A percentile compares a stretch with the other conserved stretches of the same genome.
Conservation (phyloP, 2,888 invertebrate species). For the Eumacrocentrus americanus region DNA sequence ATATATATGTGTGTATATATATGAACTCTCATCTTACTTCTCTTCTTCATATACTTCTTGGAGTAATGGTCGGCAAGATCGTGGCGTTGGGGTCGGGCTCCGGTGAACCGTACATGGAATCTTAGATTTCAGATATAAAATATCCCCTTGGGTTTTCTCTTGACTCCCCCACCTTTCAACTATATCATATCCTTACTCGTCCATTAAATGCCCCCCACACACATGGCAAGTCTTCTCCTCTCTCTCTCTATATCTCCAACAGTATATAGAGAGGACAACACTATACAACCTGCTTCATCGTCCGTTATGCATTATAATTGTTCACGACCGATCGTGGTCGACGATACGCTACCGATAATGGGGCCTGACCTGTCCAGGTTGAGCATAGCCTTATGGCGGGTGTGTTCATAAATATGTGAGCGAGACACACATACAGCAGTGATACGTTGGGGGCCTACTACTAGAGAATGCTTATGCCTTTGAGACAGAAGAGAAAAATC, state of each 20-base stretch:
- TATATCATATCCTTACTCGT: constrained; percentile 24
- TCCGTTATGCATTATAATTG: constrained; percentile 48
- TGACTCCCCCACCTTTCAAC: background rate
- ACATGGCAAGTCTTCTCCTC: constrained; percentile 35
- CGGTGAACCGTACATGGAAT: constrained; percentile 50
- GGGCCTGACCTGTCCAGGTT: constrained; percentile 28
- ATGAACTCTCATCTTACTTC: constrained; percentile 1
- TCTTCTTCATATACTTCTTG: constrained; percentile 18
- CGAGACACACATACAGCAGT: background rate
- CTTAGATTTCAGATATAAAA: constrained; percentile 45
- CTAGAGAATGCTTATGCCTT: too few species aligned
- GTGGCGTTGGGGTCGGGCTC: constrained; percentile 47
- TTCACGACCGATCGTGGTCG: constrained; percentile 39
- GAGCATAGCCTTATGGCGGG: constrained; percentile 21
- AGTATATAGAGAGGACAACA: too few species aligned
- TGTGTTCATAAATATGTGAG: constrained; percentile 32
- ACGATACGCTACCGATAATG: constrained; percentile 39
- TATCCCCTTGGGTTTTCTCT: constrained; percentile 1
- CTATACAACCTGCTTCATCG: constrained; percentile 41
- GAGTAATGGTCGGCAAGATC: constrained; percentile 49
- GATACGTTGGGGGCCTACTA: too few species aligned
- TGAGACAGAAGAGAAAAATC: background rate
- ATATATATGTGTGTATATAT: too few species aligned
- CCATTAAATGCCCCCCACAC: constrained; percentile 32
- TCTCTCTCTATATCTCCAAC: too few species aligned